phyloP scores from a whole-genome alignment of 2,113 vertebrate species.

The Scortum barcoo region DNA sequence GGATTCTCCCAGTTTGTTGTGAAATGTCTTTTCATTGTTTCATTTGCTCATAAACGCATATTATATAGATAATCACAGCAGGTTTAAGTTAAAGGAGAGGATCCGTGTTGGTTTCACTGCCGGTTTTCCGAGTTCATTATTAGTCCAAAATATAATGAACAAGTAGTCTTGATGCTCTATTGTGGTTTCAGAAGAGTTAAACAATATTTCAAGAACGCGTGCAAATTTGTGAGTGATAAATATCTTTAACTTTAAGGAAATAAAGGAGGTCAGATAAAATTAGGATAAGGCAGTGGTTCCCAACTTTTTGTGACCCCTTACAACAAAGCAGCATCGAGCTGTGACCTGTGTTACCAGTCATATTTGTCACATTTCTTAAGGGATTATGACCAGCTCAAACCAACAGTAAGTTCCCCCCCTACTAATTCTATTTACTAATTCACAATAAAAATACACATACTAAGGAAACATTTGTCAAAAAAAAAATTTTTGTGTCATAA shows the following conservation, averaged over 20 bases:
- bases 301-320: not conserved
- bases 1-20: not conserved
- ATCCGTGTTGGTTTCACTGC: slow-evolving; percentile 26
- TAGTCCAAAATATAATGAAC: too few species aligned
- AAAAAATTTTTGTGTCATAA: not conserved
- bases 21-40: not conserved
- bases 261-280: not conserved
- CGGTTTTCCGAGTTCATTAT: slow-evolving; percentile 4
- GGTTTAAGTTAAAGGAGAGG: slow-evolving; percentile 16
- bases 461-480: not conserved
- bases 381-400: not conserved
- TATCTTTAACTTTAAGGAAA: not conserved
- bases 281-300: not conserved
- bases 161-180: not conserved
- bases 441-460: not conserved
- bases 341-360: not conserved
- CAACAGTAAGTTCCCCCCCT: not conserved
- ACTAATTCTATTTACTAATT: not conserved
- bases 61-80: not conserved
- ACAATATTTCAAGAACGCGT: not conserved
- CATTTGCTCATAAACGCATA: not conserved
- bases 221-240: not conserved
- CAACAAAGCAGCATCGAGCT: not conserved
- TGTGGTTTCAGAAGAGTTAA: not conserved
- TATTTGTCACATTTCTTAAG: not conserved